Evolutionary conservation across 2,888 invertebrate species (phyloP).

Genomic region (Aspidiotus rigidus): DNA sequence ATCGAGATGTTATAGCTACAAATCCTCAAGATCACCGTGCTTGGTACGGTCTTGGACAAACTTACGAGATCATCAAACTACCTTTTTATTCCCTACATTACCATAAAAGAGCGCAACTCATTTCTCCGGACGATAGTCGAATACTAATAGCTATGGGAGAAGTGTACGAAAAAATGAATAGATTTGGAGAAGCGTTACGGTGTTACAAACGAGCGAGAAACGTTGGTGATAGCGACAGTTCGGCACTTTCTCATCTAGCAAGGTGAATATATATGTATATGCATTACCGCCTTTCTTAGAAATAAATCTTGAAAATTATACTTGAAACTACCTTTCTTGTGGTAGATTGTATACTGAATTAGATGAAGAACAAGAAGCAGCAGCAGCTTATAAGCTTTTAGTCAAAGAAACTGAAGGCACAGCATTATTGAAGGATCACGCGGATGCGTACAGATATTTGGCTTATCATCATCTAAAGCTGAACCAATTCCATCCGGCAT

Average conservation of each 20-base stretch:
- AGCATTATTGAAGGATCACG: constrained; percentile 63
- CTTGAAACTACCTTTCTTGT: constrained; percentile 45
- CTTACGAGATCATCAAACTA: constrained; percentile 96
- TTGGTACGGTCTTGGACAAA: constrained; percentile 98
- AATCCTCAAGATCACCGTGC: constrained; percentile 91
- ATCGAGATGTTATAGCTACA: constrained; percentile 93
- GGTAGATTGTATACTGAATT: constrained; percentile 46
- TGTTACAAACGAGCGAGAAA: constrained; percentile 95
- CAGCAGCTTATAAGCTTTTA: constrained; percentile 15
- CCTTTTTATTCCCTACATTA: constrained; percentile 92
- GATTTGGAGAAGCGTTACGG: constrained; percentile 84
- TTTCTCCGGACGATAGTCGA: constrained; percentile 90
- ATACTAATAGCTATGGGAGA: constrained; percentile 96
- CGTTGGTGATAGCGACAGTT: constrained; percentile 93
- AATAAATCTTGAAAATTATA: neutral
- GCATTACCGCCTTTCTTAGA: neutral
- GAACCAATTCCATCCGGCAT: constrained; percentile 75
- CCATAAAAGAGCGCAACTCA: constrained; percentile 81
- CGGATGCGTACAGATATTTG: constrained; percentile 77
- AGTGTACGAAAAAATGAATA: constrained; percentile 87
- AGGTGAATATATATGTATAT: constrained; percentile 51
- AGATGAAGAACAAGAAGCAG: constrained; percentile 21
- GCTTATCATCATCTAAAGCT: constrained; percentile 82
- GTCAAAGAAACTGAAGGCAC: constrained; percentile 28
- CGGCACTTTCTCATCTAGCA: constrained; percentile 85